phyloP scores from a whole-genome alignment of 2,888 invertebrate genomes.

The Cryptus viduatorius region DNA sequence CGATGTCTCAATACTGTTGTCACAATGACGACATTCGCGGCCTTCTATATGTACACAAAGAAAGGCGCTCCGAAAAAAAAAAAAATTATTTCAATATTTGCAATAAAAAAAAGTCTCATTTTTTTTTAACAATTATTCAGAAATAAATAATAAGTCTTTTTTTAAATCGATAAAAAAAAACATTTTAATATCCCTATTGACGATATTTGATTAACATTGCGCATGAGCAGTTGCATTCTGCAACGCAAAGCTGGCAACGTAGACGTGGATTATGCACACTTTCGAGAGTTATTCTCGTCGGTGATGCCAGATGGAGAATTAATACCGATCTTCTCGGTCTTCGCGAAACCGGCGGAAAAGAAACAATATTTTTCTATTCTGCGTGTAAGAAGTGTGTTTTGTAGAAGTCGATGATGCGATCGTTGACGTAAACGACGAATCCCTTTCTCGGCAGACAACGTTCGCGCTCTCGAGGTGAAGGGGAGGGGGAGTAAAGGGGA shows the following conservation, averaged over 20 bases:
- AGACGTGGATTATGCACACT: not conserved
- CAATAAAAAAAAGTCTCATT: not conserved
- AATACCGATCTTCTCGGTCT: not conserved
- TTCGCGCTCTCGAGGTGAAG: not conserved
- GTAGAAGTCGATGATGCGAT: not conserved
- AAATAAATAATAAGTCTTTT: too few relatives aligned
- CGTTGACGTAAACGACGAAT: conserved; percentile 8
- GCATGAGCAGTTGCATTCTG: not conserved
- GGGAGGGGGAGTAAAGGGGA: not conserved
- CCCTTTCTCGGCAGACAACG: not conserved
- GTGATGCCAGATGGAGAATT: not conserved
- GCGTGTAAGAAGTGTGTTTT: conserved; percentile 15
- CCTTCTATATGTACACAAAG: not conserved
- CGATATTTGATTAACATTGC: not conserved
- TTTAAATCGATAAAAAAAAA: not conserved
- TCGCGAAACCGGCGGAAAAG: not conserved
- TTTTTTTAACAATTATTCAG: not conserved
- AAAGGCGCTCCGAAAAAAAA: not conserved
- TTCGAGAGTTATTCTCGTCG: conserved; percentile 28
- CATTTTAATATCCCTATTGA: not conserved
- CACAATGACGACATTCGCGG: not conserved
- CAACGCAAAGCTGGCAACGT: not conserved
- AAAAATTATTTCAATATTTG: not conserved
- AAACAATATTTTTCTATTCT: conserved; percentile 1
- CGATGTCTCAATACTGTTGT: conserved; percentile 6